Percentiles rank a stretch among this genome's conserved stretches.
Conservation (phyloP, 2,888 invertebrate genomes). For the Nomada ruficornis region DNA sequence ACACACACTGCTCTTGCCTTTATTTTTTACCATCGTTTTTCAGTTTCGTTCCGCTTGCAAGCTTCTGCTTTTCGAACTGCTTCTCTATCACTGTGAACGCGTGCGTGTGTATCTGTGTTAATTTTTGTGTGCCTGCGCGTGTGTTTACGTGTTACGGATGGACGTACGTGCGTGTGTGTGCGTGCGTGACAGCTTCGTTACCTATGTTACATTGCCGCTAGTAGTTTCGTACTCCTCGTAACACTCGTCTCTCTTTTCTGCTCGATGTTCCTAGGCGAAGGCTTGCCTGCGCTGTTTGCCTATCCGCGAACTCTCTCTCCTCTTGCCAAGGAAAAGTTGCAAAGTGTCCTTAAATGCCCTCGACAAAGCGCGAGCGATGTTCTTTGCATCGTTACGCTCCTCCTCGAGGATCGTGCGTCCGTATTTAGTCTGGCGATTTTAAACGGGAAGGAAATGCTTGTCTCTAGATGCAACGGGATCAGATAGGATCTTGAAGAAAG, state of each 20-base stretch:
- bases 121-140: too few species aligned
- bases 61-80: constrained; percentile 65
- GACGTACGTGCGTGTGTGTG: too few species aligned
- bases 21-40: constrained; percentile 18
- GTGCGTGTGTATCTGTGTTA: neutral
- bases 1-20: constrained; percentile 35
- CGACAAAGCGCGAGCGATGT: constrained; percentile 4
- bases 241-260: constrained; percentile 9
- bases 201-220: constrained; percentile 43
- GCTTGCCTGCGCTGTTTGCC: constrained; percentile 40
- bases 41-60: constrained; percentile 61
- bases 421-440: neutral
- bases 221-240: constrained; percentile 24
- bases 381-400: constrained; percentile 18
- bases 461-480: too few species aligned
- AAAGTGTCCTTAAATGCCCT: constrained; percentile 7
- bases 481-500: too few species aligned
- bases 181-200: constrained; percentile 43
- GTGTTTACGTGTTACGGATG: neutral
- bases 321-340: neutral
- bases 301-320: constrained; percentile 25
- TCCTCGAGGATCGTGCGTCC: neutral
- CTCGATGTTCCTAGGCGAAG: constrained; percentile 51
- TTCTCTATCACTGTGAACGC: constrained; percentile 32
- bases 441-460: neutral